Evolutionary conservation across 1,140 invertebrate genomes (phyloP).

Genomic region (Teleogryllus occipitalis): DNA sequence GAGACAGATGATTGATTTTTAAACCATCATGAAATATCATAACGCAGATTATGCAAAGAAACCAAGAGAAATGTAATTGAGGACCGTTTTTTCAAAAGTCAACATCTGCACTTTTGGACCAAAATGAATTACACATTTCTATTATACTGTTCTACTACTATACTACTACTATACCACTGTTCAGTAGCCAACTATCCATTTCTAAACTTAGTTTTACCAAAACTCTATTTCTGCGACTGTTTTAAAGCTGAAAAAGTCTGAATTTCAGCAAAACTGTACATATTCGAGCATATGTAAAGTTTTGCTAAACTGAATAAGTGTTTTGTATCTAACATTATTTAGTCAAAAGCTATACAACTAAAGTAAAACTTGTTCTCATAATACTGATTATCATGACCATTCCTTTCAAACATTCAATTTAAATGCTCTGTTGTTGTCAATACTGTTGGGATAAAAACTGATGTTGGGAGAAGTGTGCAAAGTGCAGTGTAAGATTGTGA

Average conservation of each 20-base stretch:
- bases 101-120: background rate
- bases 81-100: background rate
- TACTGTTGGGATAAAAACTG: background rate
- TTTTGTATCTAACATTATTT: background rate
- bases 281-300: background rate
- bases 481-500: background rate
- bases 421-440: background rate
- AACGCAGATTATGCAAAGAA: too few relatives aligned
- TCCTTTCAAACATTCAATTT: background rate
- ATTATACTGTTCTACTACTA: too few relatives aligned
- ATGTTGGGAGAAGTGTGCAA: background rate
- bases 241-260: background rate
- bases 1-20: too few relatives aligned
- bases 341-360: background rate
- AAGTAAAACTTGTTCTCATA: constrained; percentile 2
- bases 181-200: too few relatives aligned
- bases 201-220: background rate
- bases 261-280: background rate
- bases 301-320: background rate
- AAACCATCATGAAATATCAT: too few relatives aligned
- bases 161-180: too few relatives aligned
- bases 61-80: too few relatives aligned
- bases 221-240: background rate
- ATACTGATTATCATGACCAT: background rate
- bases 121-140: too few relatives aligned